Base-by-base conservation (phyloP, 2,888 invertebrate genomes). In the Eremobia ochroleuca region DNA sequence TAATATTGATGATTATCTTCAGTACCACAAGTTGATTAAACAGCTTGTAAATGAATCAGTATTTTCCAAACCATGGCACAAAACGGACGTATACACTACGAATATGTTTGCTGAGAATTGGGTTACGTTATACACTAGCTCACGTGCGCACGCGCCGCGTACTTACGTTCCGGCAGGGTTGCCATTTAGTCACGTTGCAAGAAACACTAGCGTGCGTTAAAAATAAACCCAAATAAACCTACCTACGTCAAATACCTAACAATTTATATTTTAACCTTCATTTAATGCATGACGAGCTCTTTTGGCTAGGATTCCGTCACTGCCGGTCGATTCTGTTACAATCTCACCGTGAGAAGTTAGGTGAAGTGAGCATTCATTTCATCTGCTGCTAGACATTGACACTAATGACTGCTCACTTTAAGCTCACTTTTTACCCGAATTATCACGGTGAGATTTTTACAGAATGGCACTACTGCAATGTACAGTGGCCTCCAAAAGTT, bases 111-210 rank as follows among this genome's bases (percentile, higher is more conserved):
- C 52, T 43, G 34, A 80, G 74, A 81, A 85, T 73, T 84, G 59
- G 85, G 85, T 84, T 81, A 81, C 81, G 74, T 68, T 84, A 66
- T 43, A 28, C 37, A 21, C 18, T 28, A 37, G 28, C 37, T 68
- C 80, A 76, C 77, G 81, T 85, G 87, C 83, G 68, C 73, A 73
- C 70, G 82, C 85, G 79, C 74, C 77, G 49, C 74, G 78, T 71
- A 66, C 74, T 73, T 71, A 66, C 52, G 18, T 49, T 46, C n/a
- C 43, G 62, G n/a, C 76, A 76, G 82, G 82, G 85, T 34, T 85
- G 68, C 68, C 61, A 43, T 49, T 67, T 46, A 46, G 82, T 85
- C 85, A 82, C 82, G 81, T 82, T 85, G 85, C 75, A 66, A 59
- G 59, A 70, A 81, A 43, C 65, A 80, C 37, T 13, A 34, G 28